phyloP scores from a whole-genome alignment of 2,888 invertebrate genomes.

The Sericinus montela region DNA sequence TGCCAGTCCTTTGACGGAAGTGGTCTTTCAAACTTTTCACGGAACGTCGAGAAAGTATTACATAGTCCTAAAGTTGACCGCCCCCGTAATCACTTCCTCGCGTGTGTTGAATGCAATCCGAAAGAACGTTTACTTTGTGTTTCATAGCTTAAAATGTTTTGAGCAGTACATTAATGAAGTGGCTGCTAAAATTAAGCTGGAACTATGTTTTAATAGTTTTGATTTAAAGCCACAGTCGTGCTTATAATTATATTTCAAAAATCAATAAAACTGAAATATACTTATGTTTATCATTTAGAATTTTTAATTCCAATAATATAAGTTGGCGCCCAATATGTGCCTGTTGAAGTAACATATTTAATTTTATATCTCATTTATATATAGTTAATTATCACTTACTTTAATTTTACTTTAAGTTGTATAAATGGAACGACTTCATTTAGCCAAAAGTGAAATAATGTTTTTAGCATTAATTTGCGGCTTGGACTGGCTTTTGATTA shows the following conservation, averaged over 20 bases:
- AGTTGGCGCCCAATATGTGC: too few relatives aligned
- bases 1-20: constrained; percentile 26
- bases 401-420: too few relatives aligned
- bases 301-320: too few relatives aligned
- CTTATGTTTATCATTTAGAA: too few relatives aligned
- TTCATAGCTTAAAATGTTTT: constrained; percentile 41
- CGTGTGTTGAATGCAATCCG: constrained; percentile 63
- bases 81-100: constrained; percentile 64
- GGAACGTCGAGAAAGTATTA: constrained; percentile 59
- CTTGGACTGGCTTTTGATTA: constrained; percentile 62
- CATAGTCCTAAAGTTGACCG: constrained; percentile 45
- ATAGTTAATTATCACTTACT: too few relatives aligned
- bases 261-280: too few relatives aligned
- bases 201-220: background rate
- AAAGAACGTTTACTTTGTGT: constrained; percentile 41
- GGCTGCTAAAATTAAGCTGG: background rate
- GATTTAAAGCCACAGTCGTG: too few relatives aligned
- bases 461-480: constrained; percentile 52
- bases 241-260: too few relatives aligned
- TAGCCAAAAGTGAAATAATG: constrained; percentile 23
- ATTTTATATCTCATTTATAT: too few relatives aligned
- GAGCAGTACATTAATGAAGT: constrained; percentile 15
- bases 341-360: too few relatives aligned
- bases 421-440: too few relatives aligned
- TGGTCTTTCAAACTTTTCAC: constrained; percentile 67